A percentile compares a stretch with the other conserved stretches of the same genome.
phyloP scores from a whole-genome alignment of 2,113 vertebrate genomes.

The Toxotes jaculatrix region DNA sequence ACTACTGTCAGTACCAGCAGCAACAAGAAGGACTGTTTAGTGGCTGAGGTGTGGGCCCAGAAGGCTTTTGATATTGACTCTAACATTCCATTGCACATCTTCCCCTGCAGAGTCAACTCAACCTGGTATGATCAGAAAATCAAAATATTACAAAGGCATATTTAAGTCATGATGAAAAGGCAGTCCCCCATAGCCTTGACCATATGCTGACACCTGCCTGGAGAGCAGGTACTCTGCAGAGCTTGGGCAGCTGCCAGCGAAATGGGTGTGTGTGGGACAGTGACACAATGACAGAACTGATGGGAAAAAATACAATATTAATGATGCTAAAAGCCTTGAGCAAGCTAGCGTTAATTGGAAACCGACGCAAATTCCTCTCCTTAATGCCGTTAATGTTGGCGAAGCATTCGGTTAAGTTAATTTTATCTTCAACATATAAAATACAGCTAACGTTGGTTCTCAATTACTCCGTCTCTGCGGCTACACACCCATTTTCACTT shows the following conservation, averaged over 20 bases:
- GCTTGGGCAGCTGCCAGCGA: slow-evolving; percentile 53
- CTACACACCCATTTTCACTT: slow-evolving; percentile 46
- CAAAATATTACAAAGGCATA: neutral
- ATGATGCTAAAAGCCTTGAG: neutral
- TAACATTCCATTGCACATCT: slow-evolving; percentile 85
- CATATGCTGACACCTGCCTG: slow-evolving; percentile 55
- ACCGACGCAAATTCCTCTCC: neutral
- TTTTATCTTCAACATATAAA: neutral
- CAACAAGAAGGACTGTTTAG: slow-evolving; percentile 54
- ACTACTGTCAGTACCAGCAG: slow-evolving; percentile 65
- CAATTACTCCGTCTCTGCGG: neutral
- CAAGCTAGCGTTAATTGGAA: neutral
- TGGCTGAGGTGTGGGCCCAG: slow-evolving; percentile 51
- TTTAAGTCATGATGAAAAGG: neutral
- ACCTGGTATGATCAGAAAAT: slow-evolving; percentile 38
- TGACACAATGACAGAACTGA: slow-evolving; percentile 16
- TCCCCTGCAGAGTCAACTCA: slow-evolving; percentile 71
- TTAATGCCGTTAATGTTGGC: neutral
- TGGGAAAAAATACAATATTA: neutral
- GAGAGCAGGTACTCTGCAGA: slow-evolving; percentile 68
- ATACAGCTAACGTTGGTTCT: neutral
- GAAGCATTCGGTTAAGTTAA: neutral
- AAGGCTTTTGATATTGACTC: slow-evolving; percentile 67
- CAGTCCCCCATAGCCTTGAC: neutral
- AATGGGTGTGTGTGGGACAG: slow-evolving; percentile 46